These are phyloP conservation scores for Sarcophaga caerulescens DNA, from an alignment of 2,888 invertebrate genomes.

Conservation along the genomic window DNA sequence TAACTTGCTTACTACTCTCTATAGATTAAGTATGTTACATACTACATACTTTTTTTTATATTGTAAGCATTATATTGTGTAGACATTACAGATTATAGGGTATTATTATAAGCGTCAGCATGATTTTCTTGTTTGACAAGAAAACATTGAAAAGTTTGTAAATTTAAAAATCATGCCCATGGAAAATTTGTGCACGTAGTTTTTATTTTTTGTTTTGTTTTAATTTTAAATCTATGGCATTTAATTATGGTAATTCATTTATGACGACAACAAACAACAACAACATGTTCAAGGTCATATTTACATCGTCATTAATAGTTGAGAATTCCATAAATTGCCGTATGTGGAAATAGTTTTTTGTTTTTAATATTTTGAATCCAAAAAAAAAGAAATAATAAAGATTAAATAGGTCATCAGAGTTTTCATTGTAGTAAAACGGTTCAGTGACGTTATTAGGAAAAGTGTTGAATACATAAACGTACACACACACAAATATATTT, in stretches of 20 bases:
- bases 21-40: no score
- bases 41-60: no score
- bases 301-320: constrained; percentile 26
- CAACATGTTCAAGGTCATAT: constrained; percentile 56
- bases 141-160: background rate
- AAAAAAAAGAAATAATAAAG: background rate
- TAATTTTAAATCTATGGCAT: constrained; percentile 26
- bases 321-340: constrained; percentile 13
- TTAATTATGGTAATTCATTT: constrained; percentile 58
- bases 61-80: no score
- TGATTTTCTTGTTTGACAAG: background rate
- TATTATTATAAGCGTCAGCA: background rate
- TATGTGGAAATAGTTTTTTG: constrained; percentile 4
- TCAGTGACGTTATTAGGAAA: constrained; percentile 57
- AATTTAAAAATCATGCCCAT: constrained; percentile 10
- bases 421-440: constrained; percentile 50
- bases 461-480: background rate
- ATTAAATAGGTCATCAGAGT: background rate
- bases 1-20: no score
- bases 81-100: background rate
- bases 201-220: background rate
- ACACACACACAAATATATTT: background rate
- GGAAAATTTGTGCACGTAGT: background rate
- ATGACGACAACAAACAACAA: constrained; percentile 9
- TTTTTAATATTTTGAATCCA: background rate